Conservation (phyloP, 1,140 invertebrate species). For the Asbolus verrucosus region DNA sequence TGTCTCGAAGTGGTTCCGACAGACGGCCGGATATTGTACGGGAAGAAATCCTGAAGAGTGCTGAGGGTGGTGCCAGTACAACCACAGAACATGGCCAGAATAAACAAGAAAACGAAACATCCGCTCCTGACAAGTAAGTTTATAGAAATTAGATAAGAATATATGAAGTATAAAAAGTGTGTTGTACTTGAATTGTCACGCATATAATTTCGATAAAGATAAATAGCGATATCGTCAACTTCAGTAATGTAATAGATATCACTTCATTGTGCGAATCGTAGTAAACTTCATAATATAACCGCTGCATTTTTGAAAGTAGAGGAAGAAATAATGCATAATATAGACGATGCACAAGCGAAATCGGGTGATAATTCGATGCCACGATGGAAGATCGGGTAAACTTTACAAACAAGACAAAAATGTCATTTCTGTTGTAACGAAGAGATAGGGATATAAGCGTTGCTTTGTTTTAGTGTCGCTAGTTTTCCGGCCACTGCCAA, state of each 20-base stretch:
- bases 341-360: no score
- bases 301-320: no score
- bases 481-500: constrained; percentile 60
- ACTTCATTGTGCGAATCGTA: neutral
- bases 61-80: constrained; percentile 2
- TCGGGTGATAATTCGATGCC: no score
- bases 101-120: constrained; percentile 50
- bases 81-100: constrained; percentile 20
- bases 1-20: constrained; percentile 62
- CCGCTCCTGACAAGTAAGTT: constrained; percentile 57
- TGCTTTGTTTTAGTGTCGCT: constrained; percentile 57
- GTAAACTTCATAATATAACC: neutral
- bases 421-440: neutral
- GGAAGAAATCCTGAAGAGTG: constrained; percentile 56
- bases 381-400: no score
- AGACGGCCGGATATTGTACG: constrained; percentile 60
- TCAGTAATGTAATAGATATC: constrained; percentile 27
- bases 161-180: constrained; percentile 15
- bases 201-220: constrained; percentile 23
- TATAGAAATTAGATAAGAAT: constrained; percentile 23
- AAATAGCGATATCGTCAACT: constrained; percentile 30
- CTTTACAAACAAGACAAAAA: no score
- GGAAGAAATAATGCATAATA: no score
- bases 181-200: constrained; percentile 23
- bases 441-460: neutral